These are phyloP conservation scores for Neogale vison DNA, from an alignment of 2,113 vertebrate species.

Conservation along the genomic window DNA sequence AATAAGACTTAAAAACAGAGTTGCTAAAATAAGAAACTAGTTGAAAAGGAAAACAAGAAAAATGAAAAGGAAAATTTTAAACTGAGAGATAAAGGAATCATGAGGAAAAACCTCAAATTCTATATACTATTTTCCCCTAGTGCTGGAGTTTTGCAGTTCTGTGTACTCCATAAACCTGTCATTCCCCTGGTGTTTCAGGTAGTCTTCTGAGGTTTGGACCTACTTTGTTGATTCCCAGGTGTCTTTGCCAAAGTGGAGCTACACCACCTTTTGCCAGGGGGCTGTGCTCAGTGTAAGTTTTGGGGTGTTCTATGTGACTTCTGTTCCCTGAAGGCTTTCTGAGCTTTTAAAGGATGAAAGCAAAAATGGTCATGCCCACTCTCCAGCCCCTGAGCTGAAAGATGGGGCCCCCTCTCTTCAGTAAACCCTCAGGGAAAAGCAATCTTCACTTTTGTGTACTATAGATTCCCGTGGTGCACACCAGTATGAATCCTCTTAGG, in stretches of 20 bases:
- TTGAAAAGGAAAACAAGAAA: too few relatives aligned
- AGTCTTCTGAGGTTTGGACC: neutral
- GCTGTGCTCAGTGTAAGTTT: neutral
- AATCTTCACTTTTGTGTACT: neutral
- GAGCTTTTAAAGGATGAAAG: neutral
- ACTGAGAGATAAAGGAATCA: neutral
- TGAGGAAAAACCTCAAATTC: neutral
- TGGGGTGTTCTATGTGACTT: neutral
- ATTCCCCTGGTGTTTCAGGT: neutral
- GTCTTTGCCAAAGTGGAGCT: neutral
- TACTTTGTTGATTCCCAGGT: neutral
- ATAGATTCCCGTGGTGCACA: neutral
- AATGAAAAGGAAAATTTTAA: neutral
- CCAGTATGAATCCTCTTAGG: neutral
- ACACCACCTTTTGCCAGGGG: neutral
- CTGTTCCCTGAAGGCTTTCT: neutral
- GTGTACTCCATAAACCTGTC: neutral
- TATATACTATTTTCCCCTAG: neutral
- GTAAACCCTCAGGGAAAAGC: neutral
- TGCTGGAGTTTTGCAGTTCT: neutral
- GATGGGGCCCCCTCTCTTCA: neutral
- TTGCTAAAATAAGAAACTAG: too few relatives aligned
- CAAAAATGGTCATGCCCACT: neutral
- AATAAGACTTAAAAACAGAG: too few relatives aligned
- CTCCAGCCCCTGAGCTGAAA: neutral